phyloP scores from a whole-genome alignment of 2,888 invertebrate genomes.

The Lepas anatifera region DNA sequence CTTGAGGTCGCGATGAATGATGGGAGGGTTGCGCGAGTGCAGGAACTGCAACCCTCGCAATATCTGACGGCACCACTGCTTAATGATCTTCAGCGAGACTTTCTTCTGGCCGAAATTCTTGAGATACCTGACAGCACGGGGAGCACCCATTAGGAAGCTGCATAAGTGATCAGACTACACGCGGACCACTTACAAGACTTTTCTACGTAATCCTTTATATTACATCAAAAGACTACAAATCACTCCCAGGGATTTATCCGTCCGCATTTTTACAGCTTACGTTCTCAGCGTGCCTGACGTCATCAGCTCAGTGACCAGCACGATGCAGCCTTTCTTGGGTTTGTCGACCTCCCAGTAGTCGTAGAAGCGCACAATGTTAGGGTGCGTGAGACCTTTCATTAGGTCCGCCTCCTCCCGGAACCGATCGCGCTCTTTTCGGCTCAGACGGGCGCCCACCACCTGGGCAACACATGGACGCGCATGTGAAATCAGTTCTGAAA shows the following conservation, averaged over 20 bases:
- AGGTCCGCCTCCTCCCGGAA: constrained; percentile 97
- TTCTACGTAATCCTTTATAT: no score
- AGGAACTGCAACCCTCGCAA: constrained; percentile 92
- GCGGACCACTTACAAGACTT: no score
- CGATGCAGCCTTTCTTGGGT: constrained; percentile 90
- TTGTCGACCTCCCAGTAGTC: constrained; percentile 97
- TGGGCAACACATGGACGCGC: no score
- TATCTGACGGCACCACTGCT: constrained; percentile 99
- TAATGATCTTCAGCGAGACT: constrained; percentile 94
- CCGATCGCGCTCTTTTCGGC: constrained; percentile 82
- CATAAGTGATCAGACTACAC: no score
- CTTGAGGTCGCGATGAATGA: constrained; percentile 95
- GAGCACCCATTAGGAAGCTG: no score
- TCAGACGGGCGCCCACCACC: constrained; percentile 32
- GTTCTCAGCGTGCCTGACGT: constrained; percentile 97
- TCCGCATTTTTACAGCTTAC: no score
- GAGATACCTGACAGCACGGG: not conserved
- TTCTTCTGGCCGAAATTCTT: constrained; percentile 37
- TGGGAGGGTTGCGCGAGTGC: constrained; percentile 89
- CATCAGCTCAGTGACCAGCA: constrained; percentile 98
- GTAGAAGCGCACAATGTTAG: constrained; percentile 94
- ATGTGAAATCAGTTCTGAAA: no score
- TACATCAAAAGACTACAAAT: no score
- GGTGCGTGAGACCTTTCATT: constrained; percentile 96
- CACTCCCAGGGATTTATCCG: no score